Conservation (phyloP, 2,888 invertebrate species). For the Ctenicera cuprea region DNA sequence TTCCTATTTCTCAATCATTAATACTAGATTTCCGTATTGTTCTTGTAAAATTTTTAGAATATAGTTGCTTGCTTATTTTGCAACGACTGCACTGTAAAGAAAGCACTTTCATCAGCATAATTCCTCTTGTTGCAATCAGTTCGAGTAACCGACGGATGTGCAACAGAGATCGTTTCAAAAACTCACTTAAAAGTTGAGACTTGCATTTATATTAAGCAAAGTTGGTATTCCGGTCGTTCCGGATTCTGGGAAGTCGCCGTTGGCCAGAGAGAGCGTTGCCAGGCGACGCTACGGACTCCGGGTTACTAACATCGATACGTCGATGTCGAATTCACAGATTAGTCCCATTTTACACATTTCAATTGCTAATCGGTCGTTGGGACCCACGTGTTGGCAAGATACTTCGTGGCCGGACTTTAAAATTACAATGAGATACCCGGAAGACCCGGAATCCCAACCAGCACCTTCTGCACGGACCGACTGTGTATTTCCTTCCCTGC, state of each 20-base stretch:
- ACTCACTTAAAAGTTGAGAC: slow-evolving; percentile 7
- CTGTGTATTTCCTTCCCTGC: not conserved
- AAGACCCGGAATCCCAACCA: slow-evolving; percentile 14
- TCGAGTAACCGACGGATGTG: not conserved
- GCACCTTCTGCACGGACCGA: not conserved
- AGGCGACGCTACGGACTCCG: slow-evolving; percentile 62
- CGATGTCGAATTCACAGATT: slow-evolving; percentile 67
- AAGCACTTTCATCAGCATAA: too few relatives aligned
- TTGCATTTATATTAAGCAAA: slow-evolving; percentile 42
- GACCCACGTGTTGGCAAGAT: slow-evolving; percentile 49
- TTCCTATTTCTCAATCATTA: too few relatives aligned
- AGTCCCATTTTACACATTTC: slow-evolving; percentile 69
- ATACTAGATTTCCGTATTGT: too few relatives aligned
- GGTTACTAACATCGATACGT: slow-evolving; percentile 64
- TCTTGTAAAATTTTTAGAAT: too few relatives aligned
- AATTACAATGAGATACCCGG: slow-evolving; percentile 40
- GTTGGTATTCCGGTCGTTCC: slow-evolving; percentile 35
- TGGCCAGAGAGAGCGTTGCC: slow-evolving; percentile 67
- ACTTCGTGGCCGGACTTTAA: slow-evolving; percentile 50
- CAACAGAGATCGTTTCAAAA: not conserved
- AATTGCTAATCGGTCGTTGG: slow-evolving; percentile 65
- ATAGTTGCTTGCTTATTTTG: too few relatives aligned
- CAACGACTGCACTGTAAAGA: too few relatives aligned
- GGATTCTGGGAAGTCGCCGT: slow-evolving; percentile 57
- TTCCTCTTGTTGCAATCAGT: too few relatives aligned